Evolutionary conservation across 2,797 vertebrate species (phyloP).

Genomic region (Tinamus major): DNA sequence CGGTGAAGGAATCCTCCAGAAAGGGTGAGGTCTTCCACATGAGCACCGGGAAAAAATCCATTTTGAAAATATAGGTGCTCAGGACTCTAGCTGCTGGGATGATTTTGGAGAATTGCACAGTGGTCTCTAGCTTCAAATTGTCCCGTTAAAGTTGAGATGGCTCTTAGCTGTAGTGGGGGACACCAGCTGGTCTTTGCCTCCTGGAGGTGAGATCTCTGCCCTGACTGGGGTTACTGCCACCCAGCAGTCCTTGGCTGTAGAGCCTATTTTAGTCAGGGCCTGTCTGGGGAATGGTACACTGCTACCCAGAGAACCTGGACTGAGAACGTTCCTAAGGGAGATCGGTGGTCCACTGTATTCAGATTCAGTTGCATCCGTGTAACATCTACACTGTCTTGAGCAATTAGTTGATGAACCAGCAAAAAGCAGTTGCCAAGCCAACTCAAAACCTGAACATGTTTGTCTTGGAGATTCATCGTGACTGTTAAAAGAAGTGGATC

Average conservation of each 20-base stretch:
- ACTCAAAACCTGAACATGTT: constrained; percentile 8
- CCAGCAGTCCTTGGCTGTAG: background rate
- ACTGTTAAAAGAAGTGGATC: background rate
- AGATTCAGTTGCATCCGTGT: background rate
- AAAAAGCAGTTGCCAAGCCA: constrained; percentile 53
- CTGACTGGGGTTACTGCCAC: background rate
- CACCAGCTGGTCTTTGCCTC: background rate
- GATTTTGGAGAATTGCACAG: background rate
- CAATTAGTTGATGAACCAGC: constrained; percentile 50
- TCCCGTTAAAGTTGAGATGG: rapidly evolving
- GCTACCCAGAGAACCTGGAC: rapidly evolving
- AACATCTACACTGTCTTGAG: background rate
- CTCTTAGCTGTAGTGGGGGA: background rate
- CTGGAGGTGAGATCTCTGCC: background rate
- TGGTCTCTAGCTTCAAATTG: background rate
- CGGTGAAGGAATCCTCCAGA: background rate
- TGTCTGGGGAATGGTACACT: background rate
- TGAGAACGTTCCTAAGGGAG: background rate
- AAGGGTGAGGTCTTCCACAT: background rate
- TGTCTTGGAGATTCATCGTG: background rate
- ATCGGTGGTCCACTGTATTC: rapidly evolving
- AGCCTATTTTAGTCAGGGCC: background rate
- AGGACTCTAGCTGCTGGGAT: background rate
- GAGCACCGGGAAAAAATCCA: background rate
- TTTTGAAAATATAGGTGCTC: background rate